These are phyloP conservation scores for Psittacula echo DNA, from an alignment of 2,797 vertebrate genomes.

Conservation along the genomic window DNA sequence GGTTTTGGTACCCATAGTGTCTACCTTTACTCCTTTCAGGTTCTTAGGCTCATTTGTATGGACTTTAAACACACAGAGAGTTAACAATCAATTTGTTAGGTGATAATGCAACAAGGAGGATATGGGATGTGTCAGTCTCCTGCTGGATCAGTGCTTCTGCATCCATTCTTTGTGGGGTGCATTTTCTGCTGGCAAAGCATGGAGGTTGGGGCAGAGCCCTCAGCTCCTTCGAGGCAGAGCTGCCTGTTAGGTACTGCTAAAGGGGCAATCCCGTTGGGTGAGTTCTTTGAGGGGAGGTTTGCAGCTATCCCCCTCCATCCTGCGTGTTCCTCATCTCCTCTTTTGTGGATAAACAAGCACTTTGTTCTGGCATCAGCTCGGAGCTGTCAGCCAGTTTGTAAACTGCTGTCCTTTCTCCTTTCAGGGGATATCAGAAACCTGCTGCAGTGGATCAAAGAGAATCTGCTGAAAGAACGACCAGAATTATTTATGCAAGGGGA, in stretches of 20 bases:
- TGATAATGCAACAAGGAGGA: fast-evolving
- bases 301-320: background rate
- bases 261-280: background rate
- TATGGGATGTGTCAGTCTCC: background rate
- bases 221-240: background rate
- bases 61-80: background rate
- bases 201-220: background rate
- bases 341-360: background rate
- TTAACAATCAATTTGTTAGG: background rate
- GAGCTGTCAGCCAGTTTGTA: conserved; percentile 23
- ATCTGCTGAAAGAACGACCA: conserved; percentile 92
- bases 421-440: conserved; percentile 93
- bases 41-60: background rate
- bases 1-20: background rate
- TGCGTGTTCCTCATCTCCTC: background rate
- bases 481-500: conserved; percentile 96
- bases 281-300: background rate
- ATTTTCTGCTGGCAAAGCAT: background rate
- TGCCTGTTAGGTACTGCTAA: background rate
- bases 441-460: conserved; percentile 93
- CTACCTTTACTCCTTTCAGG: background rate
- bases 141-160: background rate
- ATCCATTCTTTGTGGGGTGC: background rate
- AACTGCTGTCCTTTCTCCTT: conserved; percentile 63
- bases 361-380: background rate